A percentile compares a stretch with the other conserved stretches of the same genome.
Conservation (phyloP, 2,888 invertebrate genomes). For the Dexiosoma caninum region DNA sequence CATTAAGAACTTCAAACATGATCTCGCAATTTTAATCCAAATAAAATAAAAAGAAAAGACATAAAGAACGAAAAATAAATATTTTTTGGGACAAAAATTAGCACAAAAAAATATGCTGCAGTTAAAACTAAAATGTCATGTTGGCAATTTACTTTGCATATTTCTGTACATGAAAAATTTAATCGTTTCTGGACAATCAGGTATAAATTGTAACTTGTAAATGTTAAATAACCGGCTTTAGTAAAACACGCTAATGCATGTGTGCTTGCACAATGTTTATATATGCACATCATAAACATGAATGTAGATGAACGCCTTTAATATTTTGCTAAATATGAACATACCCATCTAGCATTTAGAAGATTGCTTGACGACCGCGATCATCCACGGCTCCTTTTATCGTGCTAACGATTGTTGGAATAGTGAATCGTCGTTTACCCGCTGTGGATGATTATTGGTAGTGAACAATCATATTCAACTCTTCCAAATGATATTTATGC, state of each 20-base stretch:
- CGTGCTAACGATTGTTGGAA: too few relatives aligned
- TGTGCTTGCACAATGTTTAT: not conserved
- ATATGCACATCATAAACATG: too few relatives aligned
- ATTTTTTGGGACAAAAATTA: not conserved
- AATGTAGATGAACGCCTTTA: too few relatives aligned
- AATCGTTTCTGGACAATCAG: slow-evolving; percentile 57
- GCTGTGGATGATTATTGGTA: too few relatives aligned
- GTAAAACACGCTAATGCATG: not conserved
- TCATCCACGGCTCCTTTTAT: too few relatives aligned
- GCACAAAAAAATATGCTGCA: not conserved
- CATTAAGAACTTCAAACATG: too few relatives aligned
- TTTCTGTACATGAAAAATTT: slow-evolving; percentile 15
- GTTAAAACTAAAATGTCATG: slow-evolving; percentile 37
- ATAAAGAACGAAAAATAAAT: not conserved
- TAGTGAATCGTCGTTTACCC: too few relatives aligned
- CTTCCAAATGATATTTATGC: too few relatives aligned
- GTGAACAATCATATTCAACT: too few relatives aligned
- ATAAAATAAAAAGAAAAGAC: not conserved
- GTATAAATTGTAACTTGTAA: slow-evolving; percentile 56
- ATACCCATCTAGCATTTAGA: too few relatives aligned
- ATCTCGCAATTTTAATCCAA: slow-evolving; percentile 24
- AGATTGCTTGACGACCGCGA: too few relatives aligned
- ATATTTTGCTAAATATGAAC: too few relatives aligned
- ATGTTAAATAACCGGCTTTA: slow-evolving; percentile 51
- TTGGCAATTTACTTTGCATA: slow-evolving; percentile 55